Base-by-base conservation (phyloP, 1,140 invertebrate genomes). In the Camponotus pennsylvanicus region DNA sequence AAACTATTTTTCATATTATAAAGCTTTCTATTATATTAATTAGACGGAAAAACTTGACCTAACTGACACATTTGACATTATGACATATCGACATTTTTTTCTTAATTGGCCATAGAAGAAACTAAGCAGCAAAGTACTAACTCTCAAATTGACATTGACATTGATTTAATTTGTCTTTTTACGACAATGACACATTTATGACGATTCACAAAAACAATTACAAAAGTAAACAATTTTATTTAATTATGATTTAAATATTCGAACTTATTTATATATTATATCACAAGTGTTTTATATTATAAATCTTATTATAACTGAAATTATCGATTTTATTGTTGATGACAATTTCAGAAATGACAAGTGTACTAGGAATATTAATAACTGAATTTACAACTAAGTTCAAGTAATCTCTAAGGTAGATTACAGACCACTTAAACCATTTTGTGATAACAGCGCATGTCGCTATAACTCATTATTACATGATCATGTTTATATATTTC, bases 391-490 rank as follows among this genome's bases (percentile, higher is more conserved):
- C 27, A 0, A 0, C 1, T 49, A 71, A 80, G 40, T 13, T 80
- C 13, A 42, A 83, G 13, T 49, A 13, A 49, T 34, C 13, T 5
- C 9, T 83, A 49, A 70, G 32, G 13, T 34, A 37, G 11, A 57
- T 59, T 80, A 18, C 32, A 21, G 21, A 70, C 9, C 27, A 73
- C 2, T 45, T 73, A 45, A 73, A 34, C 8, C 21, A 34, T n/a
- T 73, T 70, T 82, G 55, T 73, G 79, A 75, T 75, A 83, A 78
- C 66, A 78, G 5, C 52, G 21, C 27, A 59, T 37, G 45, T 42
- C 49, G 27, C 13, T 8, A 83, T 73, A 49, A 83, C 21, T 73
- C 11, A n/a, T 49, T 21, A 42, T 57, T 80, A 70, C 42, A 13
- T 34, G 21, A 75, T 21, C 0, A 2, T 82, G 27, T 45, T 49